These are phyloP conservation scores for Pachymerium ferrugineum DNA, from an alignment of 2,888 invertebrate species.

Conservation along the genomic window DNA sequence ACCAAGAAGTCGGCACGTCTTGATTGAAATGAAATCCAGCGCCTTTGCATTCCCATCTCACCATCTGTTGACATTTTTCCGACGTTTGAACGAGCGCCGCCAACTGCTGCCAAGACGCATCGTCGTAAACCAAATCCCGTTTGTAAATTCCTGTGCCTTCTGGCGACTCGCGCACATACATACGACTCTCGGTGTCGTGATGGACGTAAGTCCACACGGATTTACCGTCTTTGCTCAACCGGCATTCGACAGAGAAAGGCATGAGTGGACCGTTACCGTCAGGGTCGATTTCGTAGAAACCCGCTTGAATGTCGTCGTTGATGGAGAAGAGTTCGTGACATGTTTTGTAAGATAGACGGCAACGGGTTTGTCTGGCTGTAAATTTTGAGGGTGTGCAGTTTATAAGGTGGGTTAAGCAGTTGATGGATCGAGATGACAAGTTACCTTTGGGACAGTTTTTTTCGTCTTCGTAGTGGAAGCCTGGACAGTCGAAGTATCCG, in stretches of 20 bases:
- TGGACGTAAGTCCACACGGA: conserved; percentile 39
- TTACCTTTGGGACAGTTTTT: conserved; percentile 31
- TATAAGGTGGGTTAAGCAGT: too few relatives aligned
- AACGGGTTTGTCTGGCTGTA: not conserved
- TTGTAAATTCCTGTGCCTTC: conserved; percentile 40
- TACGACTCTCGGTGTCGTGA: conserved; percentile 40
- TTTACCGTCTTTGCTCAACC: conserved; percentile 33
- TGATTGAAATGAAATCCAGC: conserved; percentile 39
- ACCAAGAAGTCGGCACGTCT: conserved; percentile 38
- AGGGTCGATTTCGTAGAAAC: conserved; percentile 40
- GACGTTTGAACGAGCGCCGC: conserved; percentile 38
- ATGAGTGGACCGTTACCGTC: conserved; percentile 38
- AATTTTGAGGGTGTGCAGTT: not conserved
- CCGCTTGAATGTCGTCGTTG: conserved; percentile 38
- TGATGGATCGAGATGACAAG: not conserved
- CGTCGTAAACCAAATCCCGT: conserved; percentile 39
- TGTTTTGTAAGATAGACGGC: conserved; percentile 32
- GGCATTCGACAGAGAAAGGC: conserved; percentile 40
- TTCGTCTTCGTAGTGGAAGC: conserved; percentile 42
- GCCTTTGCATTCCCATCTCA: conserved; percentile 40
- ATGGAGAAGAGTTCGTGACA: conserved; percentile 38
- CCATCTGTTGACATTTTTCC: conserved; percentile 39
- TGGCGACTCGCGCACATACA: conserved; percentile 39
- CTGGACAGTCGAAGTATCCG: conserved; percentile 41
- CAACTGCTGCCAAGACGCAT: conserved; percentile 37